Percentiles rank a stretch among this genome's conserved stretches.
These are phyloP conservation scores for Enteromius anoplus DNA, from an alignment of 2,797 vertebrate genomes.

Conservation along the genomic window DNA sequence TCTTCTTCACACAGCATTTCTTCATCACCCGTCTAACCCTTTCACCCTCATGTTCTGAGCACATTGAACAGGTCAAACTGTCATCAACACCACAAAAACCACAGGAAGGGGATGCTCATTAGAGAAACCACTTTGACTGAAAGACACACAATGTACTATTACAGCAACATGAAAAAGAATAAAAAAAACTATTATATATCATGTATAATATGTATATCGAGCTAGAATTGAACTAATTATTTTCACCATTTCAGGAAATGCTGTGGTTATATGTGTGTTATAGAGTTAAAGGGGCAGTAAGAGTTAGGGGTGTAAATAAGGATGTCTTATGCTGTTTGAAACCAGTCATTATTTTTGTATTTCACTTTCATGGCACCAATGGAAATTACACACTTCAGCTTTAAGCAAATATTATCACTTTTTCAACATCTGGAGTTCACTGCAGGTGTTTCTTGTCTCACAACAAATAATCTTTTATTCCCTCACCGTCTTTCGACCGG, in stretches of 20 bases:
- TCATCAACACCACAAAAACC: constrained; percentile 72
- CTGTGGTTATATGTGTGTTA: neutral
- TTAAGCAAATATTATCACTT: neutral
- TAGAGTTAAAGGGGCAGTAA: neutral
- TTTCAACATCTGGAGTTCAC: constrained; percentile 19
- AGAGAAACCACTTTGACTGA: constrained; percentile 60
- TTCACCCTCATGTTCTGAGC: constrained; percentile 33
- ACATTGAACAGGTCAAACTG: constrained; percentile 69
- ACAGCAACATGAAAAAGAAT: neutral
- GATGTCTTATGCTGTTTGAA: neutral
- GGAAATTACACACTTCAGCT: constrained; percentile 5
- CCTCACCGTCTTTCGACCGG: constrained; percentile 35
- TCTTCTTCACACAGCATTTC: constrained; percentile 4
- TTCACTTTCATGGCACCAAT: neutral
- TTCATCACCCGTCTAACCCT: constrained; percentile 50
- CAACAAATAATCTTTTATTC: neutral
- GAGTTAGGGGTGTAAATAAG: neutral
- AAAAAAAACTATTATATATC: no score
- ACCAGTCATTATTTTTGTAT: neutral
- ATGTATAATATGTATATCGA: neutral
- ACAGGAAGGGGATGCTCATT: constrained; percentile 69
- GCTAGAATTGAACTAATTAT: neutral
- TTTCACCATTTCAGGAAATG: neutral
- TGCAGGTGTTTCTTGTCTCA: constrained; percentile 41
- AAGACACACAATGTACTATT: constrained; percentile 19